Conservation (phyloP, 2,113 vertebrate species). For the Pedionomus torquatus region DNA sequence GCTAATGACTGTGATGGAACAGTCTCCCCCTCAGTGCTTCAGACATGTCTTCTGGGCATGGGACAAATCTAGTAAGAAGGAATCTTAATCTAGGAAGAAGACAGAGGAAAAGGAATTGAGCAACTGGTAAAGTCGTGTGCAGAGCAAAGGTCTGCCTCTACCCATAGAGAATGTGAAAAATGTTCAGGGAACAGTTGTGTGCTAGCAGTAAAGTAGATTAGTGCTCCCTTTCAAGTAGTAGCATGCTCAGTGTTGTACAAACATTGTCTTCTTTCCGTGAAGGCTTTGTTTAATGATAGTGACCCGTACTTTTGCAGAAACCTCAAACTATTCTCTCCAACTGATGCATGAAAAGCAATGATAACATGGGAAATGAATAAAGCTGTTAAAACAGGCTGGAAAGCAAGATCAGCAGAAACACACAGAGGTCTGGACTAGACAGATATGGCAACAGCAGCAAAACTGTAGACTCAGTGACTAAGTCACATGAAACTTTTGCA, state of each 20-base stretch:
- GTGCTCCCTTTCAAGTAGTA: slow-evolving; percentile 13
- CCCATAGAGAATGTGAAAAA: slow-evolving; percentile 47
- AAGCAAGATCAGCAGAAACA: background rate
- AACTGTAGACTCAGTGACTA: background rate
- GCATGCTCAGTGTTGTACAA: background rate
- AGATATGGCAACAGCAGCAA: background rate
- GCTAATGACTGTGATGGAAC: background rate
- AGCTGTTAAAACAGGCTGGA: background rate
- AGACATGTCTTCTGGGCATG: background rate
- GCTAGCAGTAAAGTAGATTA: slow-evolving; percentile 42
- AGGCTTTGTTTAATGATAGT: slow-evolving; percentile 16
- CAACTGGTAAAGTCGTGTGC: background rate
- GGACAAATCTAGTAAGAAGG: background rate
- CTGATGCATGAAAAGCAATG: background rate
- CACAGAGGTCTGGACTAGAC: background rate
- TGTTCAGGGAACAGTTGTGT: background rate
- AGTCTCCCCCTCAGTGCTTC: background rate
- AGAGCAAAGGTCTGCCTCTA: slow-evolving; percentile 32
- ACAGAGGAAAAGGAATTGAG: background rate
- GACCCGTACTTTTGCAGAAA: background rate
- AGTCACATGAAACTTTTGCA: background rate
- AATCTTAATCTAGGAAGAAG: background rate
- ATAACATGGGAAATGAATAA: background rate
- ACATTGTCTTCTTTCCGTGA: background rate
- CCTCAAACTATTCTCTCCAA: slow-evolving; percentile 8